Conservation (phyloP, 1,140 invertebrate genomes). For the Euborellia annulipes region DNA sequence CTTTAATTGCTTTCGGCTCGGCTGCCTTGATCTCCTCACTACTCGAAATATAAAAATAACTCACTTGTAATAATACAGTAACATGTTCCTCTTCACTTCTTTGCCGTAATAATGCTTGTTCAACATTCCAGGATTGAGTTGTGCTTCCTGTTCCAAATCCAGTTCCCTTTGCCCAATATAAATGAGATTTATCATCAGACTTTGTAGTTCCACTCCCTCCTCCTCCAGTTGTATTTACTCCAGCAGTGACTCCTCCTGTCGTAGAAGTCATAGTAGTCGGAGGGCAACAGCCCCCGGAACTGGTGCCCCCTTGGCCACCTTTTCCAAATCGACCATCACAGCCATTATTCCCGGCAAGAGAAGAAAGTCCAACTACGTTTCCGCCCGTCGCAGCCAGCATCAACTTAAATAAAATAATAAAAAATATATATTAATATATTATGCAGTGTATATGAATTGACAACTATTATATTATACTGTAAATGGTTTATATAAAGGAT, state of each 20-base stretch:
- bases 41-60: too few relatives aligned
- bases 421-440: too few relatives aligned
- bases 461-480: too few relatives aligned
- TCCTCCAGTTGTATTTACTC: background rate
- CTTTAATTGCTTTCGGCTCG: too few relatives aligned
- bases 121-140: conserved; percentile 89
- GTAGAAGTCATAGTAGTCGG: conserved; percentile 11
- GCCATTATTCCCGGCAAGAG: background rate
- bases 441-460: too few relatives aligned
- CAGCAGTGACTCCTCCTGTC: background rate
- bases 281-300: too few relatives aligned
- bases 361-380: too few relatives aligned
- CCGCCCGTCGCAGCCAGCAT: too few relatives aligned
- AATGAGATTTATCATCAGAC: conserved; percentile 59
- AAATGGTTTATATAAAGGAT: too few relatives aligned
- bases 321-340: too few relatives aligned
- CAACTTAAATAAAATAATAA: background rate
- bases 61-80: conserved; percentile 58
- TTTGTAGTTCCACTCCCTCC: conserved; percentile 7
- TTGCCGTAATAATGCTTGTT: conserved; percentile 76
- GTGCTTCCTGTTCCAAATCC: conserved; percentile 93
- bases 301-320: background rate
- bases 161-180: conserved; percentile 88
- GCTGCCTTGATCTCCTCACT: too few relatives aligned
- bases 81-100: conserved; percentile 86